Evolutionary conservation across 1,140 invertebrate genomes (phyloP).

Genomic region (Phocides pigmalion): DNA sequence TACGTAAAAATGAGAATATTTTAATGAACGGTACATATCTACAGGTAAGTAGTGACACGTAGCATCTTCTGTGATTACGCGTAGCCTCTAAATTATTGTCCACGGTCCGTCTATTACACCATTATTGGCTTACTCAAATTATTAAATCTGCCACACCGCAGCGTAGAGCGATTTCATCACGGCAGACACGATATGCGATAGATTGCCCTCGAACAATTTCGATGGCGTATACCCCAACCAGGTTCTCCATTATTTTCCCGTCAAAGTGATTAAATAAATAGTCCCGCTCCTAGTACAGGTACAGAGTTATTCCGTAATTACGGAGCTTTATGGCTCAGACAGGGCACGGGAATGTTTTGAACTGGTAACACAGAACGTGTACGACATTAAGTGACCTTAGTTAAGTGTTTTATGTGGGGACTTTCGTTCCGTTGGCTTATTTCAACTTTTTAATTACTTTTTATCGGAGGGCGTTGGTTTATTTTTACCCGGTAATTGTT

Average conservation of each 20-base stretch:
- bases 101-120: constrained; percentile 27
- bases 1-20: no score
- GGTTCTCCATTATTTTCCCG: constrained; percentile 74
- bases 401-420: constrained; percentile 49
- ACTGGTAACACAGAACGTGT: constrained; percentile 45
- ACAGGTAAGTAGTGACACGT: constrained; percentile 18
- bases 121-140: constrained; percentile 51
- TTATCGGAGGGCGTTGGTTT: not conserved
- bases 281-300: constrained; percentile 62
- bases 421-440: constrained; percentile 21
- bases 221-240: constrained; percentile 13
- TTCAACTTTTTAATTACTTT: constrained; percentile 17
- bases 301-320: constrained; percentile 79
- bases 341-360: constrained; percentile 69
- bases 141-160: constrained; percentile 48
- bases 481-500: constrained; percentile 1
- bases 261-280: constrained; percentile 83
- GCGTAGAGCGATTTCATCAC: constrained; percentile 43
- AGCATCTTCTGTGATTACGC: constrained; percentile 19
- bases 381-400: constrained; percentile 50
- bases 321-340: constrained; percentile 70
- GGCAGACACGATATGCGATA: constrained; percentile 56
- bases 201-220: constrained; percentile 57
- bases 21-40: not conserved
- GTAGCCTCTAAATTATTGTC: constrained; percentile 39